Evolutionary conservation across 2,797 vertebrate species (phyloP), one percentile per base, ranked within the genome.

Genomic region (Sebastes nivosus): DNA sequence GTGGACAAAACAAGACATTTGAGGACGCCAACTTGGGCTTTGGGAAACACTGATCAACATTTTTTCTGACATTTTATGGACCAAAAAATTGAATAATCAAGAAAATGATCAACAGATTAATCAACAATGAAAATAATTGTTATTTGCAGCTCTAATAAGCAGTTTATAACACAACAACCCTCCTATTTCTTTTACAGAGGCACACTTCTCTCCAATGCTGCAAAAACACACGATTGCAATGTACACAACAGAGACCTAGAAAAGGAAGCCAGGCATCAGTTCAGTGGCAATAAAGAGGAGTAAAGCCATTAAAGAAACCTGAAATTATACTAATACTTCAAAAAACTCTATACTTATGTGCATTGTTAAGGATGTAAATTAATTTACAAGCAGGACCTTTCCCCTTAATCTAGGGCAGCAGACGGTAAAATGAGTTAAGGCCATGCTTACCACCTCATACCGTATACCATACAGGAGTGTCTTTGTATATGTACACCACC

Each of bases 131-230:
- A 50, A 50, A 50, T 50, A 50, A 50, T 18, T 0, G 0, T 18
- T 46, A 46, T 18, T 46, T 46, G 3, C 16, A 46, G 42, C 16
- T 46, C 42, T 46, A 46, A 52, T n/a, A 95, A 93, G 87, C 78
- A 91, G 90, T 81, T 95, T 88, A 96, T 93, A 93, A 95, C 74
- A 72, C 86, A 82, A 68, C 89, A 59, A 79, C 91, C 94, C 91
- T 3, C 87, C 82, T 81, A 3, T 93, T 64, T 77, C 9, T 80
- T 75, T 32, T 63, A 87, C 34, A 86, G 46, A 22, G 0, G 86
- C 58, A 88, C 79, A 81, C 5, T 67, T 85, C 54, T 57, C 66
- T 71, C 29, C 2, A 63, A 3, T 12, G 20, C 10, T 9, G 3
- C 30, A 36, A 24, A 78, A 70, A 66, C 1, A 50, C 5, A 65